Evolutionary conservation across 2,888 invertebrate genomes (phyloP).

Genomic region (Ophion costatus): DNA sequence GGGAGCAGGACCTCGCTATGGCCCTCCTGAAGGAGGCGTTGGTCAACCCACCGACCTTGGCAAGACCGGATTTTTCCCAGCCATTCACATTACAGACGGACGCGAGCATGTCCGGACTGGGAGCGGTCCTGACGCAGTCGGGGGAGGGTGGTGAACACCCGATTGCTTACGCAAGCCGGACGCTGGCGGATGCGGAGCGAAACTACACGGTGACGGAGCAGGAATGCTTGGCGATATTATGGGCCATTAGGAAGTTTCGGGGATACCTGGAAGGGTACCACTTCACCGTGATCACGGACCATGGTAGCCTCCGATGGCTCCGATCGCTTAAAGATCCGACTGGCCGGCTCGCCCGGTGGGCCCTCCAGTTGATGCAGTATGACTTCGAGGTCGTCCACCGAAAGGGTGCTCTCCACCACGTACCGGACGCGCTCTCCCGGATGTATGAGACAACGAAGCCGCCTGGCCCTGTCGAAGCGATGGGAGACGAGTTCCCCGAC

Average conservation of each 20-base stretch:
- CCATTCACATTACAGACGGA: conserved; percentile 29
- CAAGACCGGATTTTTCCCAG: conserved; percentile 21
- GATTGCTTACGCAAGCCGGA: conserved; percentile 25
- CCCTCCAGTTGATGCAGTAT: conserved; percentile 10
- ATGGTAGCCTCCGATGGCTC: conserved; percentile 8
- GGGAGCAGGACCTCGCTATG: not conserved
- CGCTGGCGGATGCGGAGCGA: conserved; percentile 19
- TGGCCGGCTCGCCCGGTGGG: not conserved
- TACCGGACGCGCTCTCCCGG: conserved; percentile 18
- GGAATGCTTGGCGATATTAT: not conserved
- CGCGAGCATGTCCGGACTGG: no score
- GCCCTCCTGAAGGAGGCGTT: not conserved
- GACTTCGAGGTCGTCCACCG: not conserved
- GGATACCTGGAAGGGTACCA: conserved; percentile 6
- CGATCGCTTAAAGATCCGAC: not conserved
- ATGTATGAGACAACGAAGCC: not conserved
- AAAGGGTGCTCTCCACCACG: conserved; percentile 13
- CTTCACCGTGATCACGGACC: conserved; percentile 3
- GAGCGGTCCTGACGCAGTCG: conserved; percentile 11
- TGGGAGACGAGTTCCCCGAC: not conserved
- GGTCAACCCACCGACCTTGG: conserved; percentile 11
- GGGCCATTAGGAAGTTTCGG: not conserved
- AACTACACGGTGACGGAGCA: conserved; percentile 36
- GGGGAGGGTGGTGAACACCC: conserved; percentile 15
- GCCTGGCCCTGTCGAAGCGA: not conserved